phyloP scores from a whole-genome alignment of 2,888 invertebrate genomes.

The Carterocephalus palaemon region DNA sequence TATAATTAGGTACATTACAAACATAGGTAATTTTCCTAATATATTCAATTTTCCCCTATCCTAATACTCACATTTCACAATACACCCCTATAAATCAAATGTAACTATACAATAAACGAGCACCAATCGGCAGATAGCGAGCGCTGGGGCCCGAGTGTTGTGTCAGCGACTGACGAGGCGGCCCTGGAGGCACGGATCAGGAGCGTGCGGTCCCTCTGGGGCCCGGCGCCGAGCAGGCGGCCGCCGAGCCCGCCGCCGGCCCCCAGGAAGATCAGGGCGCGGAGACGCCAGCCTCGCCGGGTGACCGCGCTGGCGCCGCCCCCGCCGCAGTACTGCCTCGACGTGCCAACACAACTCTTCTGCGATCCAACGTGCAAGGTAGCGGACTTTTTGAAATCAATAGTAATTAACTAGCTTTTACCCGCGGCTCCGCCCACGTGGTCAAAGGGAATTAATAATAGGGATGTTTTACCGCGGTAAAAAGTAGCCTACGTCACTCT shows the following conservation, averaged over 20 bases:
- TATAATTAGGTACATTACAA: too few relatives aligned
- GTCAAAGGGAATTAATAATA: neutral
- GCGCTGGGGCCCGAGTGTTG: constrained; percentile 67
- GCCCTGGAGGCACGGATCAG: constrained; percentile 54
- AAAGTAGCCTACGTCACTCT: too few relatives aligned
- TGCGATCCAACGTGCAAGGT: constrained; percentile 71
- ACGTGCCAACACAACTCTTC: constrained; percentile 59
- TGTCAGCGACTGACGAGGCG: constrained; percentile 54
- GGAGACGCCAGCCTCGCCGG: constrained; percentile 60
- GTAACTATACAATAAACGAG: constrained; percentile 42
- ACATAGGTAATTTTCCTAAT: neutral
- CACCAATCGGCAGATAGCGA: constrained; percentile 77
- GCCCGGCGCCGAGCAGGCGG: constrained; percentile 39
- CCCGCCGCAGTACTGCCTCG: constrained; percentile 58
- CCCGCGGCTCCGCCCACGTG: too few relatives aligned
- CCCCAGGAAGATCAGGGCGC: constrained; percentile 62
- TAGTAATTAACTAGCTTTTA: neutral
- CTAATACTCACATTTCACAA: too few relatives aligned
- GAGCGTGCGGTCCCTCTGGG: constrained; percentile 53
- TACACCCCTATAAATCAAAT: constrained; percentile 3
- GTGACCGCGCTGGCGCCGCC: constrained; percentile 51
- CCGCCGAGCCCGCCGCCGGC: constrained; percentile 52
- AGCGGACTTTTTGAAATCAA: neutral
- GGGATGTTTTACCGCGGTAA: too few relatives aligned
- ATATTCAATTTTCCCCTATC: too few relatives aligned